Base-by-base conservation (phyloP, 1,140 invertebrate genomes). In the Atta cephalotes region DNA sequence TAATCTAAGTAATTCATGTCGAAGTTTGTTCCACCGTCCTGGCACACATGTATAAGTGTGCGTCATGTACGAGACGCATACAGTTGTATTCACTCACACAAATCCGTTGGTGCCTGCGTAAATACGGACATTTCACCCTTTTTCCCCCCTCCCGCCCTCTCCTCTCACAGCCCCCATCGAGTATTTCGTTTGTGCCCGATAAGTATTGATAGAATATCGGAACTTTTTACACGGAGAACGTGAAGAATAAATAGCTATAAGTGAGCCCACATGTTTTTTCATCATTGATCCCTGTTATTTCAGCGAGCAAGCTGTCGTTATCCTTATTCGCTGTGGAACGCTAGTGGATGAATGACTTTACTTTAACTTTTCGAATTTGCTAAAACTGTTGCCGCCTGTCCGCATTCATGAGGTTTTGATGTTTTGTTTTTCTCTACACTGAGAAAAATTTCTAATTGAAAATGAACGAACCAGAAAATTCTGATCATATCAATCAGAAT, bases 1-100 rank as follows among this genome's bases (percentile, higher is more conserved):
- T 94, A 94, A 94, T 94, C 93, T 94, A 94, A 94, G 93, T 94
- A 94, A 94, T 94, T 94, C 93, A 94, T 94, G 92, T 92, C 92
- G 89, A 94, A 94, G 93, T 94, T 93, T 93, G 92, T 92, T 91
- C 87, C 88, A 90, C 84, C 89, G 88, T 87, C 87, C 66, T 80
- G 87, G 79, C 66, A 71, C 56, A 28, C 16, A 78, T 82, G 74
- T 68, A 87, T 91, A 25, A n/a, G 74, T 71, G 76, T 65, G 84
- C 10, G 31, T 39, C 35, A 12, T 53, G 39, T 62, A 31, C 60
- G 25, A 66, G 56, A 66, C 60, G 60, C 74, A 66, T 72, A 72
- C 65, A 7, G 0, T 9, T 7, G 25, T n/a, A 3, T 14, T 65
- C 39, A 16, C 12, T 9, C 39, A 14, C 65, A 80, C 35, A n/a